phyloP scores from a whole-genome alignment of 2,888 invertebrate species.

The Melinaea menophilus region DNA sequence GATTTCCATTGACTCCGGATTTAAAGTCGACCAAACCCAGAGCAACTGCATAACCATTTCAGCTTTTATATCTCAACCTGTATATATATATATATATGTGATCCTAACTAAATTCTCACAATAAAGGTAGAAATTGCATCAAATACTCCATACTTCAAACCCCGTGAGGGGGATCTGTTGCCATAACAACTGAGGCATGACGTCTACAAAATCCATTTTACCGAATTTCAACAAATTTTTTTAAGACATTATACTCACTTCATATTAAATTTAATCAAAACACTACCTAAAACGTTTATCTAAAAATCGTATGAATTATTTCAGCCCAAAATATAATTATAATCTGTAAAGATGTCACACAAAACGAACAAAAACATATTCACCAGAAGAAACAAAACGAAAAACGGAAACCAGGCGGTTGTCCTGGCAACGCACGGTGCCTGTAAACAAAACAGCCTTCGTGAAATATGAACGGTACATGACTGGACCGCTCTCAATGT shows the following conservation, averaged over 20 bases:
- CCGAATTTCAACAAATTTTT: too few species aligned
- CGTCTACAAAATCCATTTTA: constrained; percentile 32
- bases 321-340: too few species aligned
- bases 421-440: constrained; percentile 34
- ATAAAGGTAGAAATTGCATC: constrained; percentile 24
- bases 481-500: constrained; percentile 8
- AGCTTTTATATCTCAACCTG: constrained; percentile 7
- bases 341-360: background rate
- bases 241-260: too few species aligned
- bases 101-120: constrained; percentile 21
- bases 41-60: constrained; percentile 7
- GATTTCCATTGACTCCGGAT: constrained; percentile 6
- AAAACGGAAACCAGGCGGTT: constrained; percentile 26
- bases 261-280: background rate
- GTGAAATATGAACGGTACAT: constrained; percentile 22
- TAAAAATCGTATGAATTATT: too few species aligned
- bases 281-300: too few species aligned
- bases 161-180: constrained; percentile 37
- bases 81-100: too few species aligned
- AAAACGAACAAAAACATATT: background rate
- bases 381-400: too few species aligned
- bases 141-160: constrained; percentile 22
- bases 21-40: background rate
- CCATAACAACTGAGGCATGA: constrained; percentile 48
- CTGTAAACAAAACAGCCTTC: constrained; percentile 30